Percentiles rank a stretch among this genome's conserved stretches.
Evolutionary conservation across 2,888 invertebrate species (phyloP).

Genomic region (Noctua fimbriata): DNA sequence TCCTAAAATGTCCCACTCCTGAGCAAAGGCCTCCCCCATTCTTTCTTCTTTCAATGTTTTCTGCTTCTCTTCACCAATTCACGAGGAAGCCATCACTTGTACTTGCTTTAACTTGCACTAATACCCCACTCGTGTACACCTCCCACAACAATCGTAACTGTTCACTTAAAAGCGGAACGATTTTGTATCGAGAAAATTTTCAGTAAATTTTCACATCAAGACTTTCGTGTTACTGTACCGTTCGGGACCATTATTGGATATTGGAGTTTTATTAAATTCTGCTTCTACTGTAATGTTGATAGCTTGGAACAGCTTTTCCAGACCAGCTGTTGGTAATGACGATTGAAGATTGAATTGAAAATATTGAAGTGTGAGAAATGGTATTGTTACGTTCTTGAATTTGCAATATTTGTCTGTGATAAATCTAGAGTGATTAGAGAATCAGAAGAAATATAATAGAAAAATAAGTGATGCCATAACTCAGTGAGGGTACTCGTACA

Average conservation of each 20-base stretch:
- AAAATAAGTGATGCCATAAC: background rate
- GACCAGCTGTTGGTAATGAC: slow-evolving; percentile 58
- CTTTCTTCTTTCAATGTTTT: background rate
- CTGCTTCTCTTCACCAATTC: background rate
- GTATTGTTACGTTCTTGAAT: slow-evolving; percentile 25
- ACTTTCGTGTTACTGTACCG: slow-evolving; percentile 42
- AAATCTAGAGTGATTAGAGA: background rate
- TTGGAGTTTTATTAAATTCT: slow-evolving; percentile 66
- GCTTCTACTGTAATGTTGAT: slow-evolving; percentile 48
- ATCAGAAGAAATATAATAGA: background rate
- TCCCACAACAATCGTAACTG: slow-evolving; percentile 33
- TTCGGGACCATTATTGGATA: slow-evolving; percentile 47
- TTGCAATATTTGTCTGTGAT: slow-evolving; percentile 7
- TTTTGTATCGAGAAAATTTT: slow-evolving; percentile 68
- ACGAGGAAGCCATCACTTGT: background rate
- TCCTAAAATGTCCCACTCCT: background rate
- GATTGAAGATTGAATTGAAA: slow-evolving; percentile 50
- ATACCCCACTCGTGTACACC: slow-evolving; percentile 22
- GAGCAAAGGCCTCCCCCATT: background rate
- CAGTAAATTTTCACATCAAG: slow-evolving; percentile 60
- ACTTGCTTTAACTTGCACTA: background rate
- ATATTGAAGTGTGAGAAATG: slow-evolving; percentile 27
- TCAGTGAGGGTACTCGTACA: background rate
- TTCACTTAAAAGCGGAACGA: slow-evolving; percentile 62
- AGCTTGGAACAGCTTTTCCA: slow-evolving; percentile 52